Evolutionary conservation across 2,113 vertebrate species (phyloP), one percentile per base, ranked within the genome.

Genomic region (Ophiodon elongatus): DNA sequence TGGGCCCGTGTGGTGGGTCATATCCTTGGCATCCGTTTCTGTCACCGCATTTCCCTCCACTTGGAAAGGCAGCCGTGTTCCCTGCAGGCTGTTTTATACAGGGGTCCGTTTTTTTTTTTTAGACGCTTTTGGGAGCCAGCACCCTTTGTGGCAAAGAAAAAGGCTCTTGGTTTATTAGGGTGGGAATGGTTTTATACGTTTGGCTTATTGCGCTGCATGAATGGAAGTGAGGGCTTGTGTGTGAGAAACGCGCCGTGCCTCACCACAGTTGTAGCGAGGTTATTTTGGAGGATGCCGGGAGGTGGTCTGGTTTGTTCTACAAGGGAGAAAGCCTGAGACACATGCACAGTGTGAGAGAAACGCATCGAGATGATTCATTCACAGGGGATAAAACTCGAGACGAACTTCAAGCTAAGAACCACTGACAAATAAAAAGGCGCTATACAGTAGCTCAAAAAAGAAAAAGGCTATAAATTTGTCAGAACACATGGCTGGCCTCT

Each of bases 181-280:
- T 90, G 90, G 92, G 91, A 94, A 92, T 76, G 85, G 73, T 91
- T 94, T 93, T 14, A 93, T 93, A 84, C 67, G 89, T 94, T 93
- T 92, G 90, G 79, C 91, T 94, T 88, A 85, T 89, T 88, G 83
- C 82, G 60, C 84, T 72, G 84, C 85, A 88, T 94, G 93, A 83
- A 93, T 92, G 86, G 90, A 88, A 90, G 90, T 63, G 81, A 84
- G 73, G 23, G 83, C 80, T 83, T 82, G 73, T 86, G 81, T 92
- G 90, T 87, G 90, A 91, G 84, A 94, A 88, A 89, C 17, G 75
- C 59, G 63, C 84, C 81, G 33, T 73, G 85, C 86, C 84, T 83
- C 79, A 62, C 82, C 83, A 56, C 80, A 86, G 84, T 87, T 71
- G 85, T 85, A 86, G 77, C 54, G 35, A 62, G 83, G 90, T 87